These are phyloP conservation scores for Pelodytes ibericus DNA, from an alignment of 2,797 vertebrate genomes.

Conservation along the genomic window DNA sequence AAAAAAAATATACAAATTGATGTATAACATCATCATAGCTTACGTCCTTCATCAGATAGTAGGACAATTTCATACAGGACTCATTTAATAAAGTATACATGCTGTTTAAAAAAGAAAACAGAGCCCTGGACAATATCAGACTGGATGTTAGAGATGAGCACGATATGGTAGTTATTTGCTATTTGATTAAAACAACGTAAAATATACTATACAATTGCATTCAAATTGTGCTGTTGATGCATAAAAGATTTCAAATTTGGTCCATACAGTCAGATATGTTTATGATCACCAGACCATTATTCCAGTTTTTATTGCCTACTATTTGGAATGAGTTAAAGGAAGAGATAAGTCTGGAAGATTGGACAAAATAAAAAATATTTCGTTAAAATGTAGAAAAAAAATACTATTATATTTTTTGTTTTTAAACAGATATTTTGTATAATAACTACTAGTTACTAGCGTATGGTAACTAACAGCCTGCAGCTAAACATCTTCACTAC, in stretches of 20 bases:
- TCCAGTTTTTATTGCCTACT: slow-evolving; percentile 43
- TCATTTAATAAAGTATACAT: slow-evolving; percentile 65
- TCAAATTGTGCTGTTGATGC: background rate
- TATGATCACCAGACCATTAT: slow-evolving; percentile 24
- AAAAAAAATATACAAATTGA: slow-evolving; percentile 86
- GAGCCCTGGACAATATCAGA: slow-evolving; percentile 47
- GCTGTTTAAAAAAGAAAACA: slow-evolving; percentile 67
- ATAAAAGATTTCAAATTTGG: slow-evolving; percentile 32
- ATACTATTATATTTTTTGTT: background rate
- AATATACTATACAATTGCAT: background rate
- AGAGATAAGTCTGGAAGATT: background rate
- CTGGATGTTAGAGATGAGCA: slow-evolving; percentile 27
- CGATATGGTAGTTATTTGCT: slow-evolving; percentile 10
- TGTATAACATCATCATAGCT: slow-evolving; percentile 89
- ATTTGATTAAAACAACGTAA: background rate
- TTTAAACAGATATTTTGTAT: background rate
- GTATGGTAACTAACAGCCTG: background rate
- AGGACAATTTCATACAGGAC: slow-evolving; percentile 77
- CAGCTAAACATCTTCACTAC: background rate
- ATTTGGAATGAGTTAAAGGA: slow-evolving; percentile 23
- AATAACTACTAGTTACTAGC: background rate
- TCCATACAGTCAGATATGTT: slow-evolving; percentile 25
- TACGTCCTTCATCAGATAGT: slow-evolving; percentile 76
- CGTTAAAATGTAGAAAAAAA: background rate
- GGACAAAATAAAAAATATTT: background rate